Evolutionary conservation across 2,113 vertebrate species (phyloP).

Genomic region (Bubalus kerabau): DNA sequence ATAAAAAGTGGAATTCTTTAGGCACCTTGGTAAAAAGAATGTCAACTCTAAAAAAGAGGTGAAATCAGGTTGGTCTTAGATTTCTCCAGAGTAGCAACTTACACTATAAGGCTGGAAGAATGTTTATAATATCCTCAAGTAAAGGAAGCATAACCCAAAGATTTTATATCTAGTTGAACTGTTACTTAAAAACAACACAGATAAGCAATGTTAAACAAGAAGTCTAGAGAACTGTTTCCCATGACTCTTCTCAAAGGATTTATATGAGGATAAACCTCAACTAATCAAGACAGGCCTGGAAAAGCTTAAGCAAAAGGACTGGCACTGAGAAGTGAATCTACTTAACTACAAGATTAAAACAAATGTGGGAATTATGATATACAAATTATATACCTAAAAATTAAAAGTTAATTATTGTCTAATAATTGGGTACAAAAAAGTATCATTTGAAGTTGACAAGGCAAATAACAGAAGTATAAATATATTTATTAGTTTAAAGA

Average conservation of each 20-base stretch:
- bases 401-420: not conserved
- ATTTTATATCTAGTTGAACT: not conserved
- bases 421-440: not conserved
- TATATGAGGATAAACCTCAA: not conserved
- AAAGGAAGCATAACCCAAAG: not conserved
- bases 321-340: not conserved
- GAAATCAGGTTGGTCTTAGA: not conserved
- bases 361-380: not conserved
- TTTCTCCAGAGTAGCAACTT: not conserved
- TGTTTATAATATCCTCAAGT: not conserved
- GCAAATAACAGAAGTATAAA: not conserved
- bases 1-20: not conserved
- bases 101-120: not conserved
- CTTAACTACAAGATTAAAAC: not conserved
- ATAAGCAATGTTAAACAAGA: not conserved
- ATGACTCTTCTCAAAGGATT: not conserved
- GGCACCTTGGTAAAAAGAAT: not conserved
- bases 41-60: not conserved
- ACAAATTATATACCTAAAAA: not conserved
- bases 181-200: not conserved
- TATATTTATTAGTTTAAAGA: not conserved
- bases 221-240: not conserved
- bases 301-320: not conserved
- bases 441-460: not conserved
- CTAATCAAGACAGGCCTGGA: not conserved